Base-by-base conservation (phyloP, 2,888 invertebrate species). In the Cheilosia impressa region DNA sequence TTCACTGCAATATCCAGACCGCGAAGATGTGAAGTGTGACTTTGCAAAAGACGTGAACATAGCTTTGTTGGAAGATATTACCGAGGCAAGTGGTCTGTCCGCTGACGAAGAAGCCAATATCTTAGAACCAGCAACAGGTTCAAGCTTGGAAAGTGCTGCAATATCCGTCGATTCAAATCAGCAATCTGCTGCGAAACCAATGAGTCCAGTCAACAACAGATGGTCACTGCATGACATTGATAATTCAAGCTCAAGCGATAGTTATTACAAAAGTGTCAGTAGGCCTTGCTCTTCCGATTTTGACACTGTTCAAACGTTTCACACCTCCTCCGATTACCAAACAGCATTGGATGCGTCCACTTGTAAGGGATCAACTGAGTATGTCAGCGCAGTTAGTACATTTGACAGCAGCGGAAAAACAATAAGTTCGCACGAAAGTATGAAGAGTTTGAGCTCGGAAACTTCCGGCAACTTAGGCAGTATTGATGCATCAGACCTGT, bases 391-490 rank as follows among this genome's bases (percentile, higher is more conserved):
- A 0, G 95, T 95, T 1, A 96, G 96, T 89, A 96, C 97, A n/a
- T 93, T 97, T 81, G 90, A 91, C 3, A 88, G 87, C 60, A 92
- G 92, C 76, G 91, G 91, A 2, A 91, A 90, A 68, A 91, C 91
- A 0, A 91, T 92, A n/a, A 97, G 97, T 90, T 97, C 97, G 0
- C 95, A 96, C 88, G 97, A 97, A 90, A 97, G 97, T 87, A 96
- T 97, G 95, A 97, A 96, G 90, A 97, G 97, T 79, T 93, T 98
- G 53, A 97, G 97, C 90, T 98, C 97, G 2, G 96, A 97, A 92
- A 97, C 96, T 87, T 97, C 97, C 0, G 97, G 97, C 19, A 96
- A 97, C 91, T 93, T 98, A 76, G 97, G 96, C 0, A 97, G 97
- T 90, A 95, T 97, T 87, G 98, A 98, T 92, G 95, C 97, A 45